Evolutionary conservation across 2,797 vertebrate genomes (phyloP), one percentile per base, ranked within the genome.

Genomic region (Paramormyrops hopkinsi): DNA sequence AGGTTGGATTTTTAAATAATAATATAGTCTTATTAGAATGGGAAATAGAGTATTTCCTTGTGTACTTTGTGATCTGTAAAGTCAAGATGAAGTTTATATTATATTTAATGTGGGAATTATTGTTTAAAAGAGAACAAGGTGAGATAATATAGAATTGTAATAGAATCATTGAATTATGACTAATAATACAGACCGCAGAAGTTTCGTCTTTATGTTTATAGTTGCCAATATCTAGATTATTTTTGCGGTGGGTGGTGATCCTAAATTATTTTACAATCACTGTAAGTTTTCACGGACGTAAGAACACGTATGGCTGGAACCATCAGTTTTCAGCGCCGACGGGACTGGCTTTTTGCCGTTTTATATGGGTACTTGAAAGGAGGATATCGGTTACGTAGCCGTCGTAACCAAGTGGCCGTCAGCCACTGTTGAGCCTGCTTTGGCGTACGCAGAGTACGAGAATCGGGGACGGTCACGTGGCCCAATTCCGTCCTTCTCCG

Each of bases 371-470:
- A 17, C 2, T 76, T 33, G 14, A 37, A 73, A 17, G 29, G 29
- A 37, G 65, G 4, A 73, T 33, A 73, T 37, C 12, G 12, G 29
- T 73, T 73, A 73, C 29, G 65, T 29, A 73, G 65, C 29, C 12
- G 29, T 17, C 69, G 33, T 76, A 76, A 76, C 14, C 33, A 37
- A 41, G 14, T 7, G 33, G 33, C 29, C 4, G 33, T 17, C 14
- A 37, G 69, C 14, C 19, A 79, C 33, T 7, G 8, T n/a, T 79
- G 14, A 19, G 41, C 17, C 37, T 9, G 19, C 41, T 22, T 41
- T 44, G 7, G 76, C 76, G 76, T 92, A 91, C 93, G 89, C n/a
- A 3, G 22, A 89, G 79, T 89, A 90, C 89, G 90, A 90, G 91
- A 0, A n/a, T 83, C 46, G 7, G 9, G 0, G 25, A 0, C 8